Evolutionary conservation across 1,140 invertebrate genomes (phyloP).

Genomic region (Aphelinus atriplicis): DNA sequence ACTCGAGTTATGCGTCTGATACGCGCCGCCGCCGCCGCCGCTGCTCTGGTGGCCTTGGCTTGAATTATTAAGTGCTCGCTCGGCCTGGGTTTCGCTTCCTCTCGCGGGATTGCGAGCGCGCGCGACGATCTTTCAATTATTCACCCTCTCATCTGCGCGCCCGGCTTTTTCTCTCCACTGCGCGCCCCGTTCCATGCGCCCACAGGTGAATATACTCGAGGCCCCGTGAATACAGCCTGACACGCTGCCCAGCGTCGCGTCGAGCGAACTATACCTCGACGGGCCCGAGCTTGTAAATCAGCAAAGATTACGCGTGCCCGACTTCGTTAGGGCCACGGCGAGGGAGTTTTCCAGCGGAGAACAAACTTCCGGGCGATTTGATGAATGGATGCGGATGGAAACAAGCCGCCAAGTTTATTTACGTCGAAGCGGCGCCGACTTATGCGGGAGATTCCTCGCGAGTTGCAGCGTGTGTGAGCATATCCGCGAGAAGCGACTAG

Average conservation of each 20-base stretch:
- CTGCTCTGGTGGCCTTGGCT: slow-evolving; percentile 37
- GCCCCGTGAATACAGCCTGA: no score
- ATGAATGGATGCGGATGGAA: neutral
- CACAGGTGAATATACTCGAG: no score
- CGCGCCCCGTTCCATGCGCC: neutral
- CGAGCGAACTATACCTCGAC: no score
- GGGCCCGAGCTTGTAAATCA: no score
- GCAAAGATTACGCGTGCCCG: no score
- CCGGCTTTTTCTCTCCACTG: neutral
- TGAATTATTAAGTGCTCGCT: slow-evolving; percentile 14
- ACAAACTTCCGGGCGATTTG: neutral
- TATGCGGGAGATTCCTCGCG: neutral
- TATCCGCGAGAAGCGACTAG: no score
- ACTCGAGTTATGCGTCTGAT: slow-evolving; percentile 42
- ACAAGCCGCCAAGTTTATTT: slow-evolving; percentile 16
- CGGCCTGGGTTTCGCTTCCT: no score
- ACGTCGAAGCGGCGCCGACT: neutral
- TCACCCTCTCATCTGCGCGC: neutral
- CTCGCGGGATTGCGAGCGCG: no score
- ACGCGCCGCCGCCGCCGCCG: slow-evolving; percentile 42
- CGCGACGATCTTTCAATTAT: no score
- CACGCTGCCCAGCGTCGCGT: no score
- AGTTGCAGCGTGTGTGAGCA: neutral
- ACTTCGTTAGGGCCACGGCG: no score
- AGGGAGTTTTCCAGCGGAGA: no score